Evolutionary conservation across 2,797 vertebrate species (phyloP).

Genomic region (Centroberyx gerrardi): DNA sequence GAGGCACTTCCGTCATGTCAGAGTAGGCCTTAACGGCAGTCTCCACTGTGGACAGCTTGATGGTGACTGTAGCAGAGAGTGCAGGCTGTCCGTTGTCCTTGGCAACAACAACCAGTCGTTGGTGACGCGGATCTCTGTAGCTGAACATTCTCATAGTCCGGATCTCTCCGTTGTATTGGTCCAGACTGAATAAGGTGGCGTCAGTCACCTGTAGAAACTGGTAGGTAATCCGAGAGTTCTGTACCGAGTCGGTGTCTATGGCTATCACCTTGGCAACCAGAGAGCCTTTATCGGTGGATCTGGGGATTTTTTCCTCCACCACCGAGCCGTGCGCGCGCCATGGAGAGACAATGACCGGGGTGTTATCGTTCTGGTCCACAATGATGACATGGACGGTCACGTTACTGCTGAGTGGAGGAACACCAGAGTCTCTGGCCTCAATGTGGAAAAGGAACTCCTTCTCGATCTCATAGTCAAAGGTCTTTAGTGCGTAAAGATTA

Average conservation of each 20-base stretch:
- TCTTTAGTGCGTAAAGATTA: slow-evolving; percentile 68
- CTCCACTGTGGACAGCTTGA: slow-evolving; percentile 64
- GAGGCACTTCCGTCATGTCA: slow-evolving; percentile 44
- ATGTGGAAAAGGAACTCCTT: slow-evolving; percentile 69
- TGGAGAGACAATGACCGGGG: slow-evolving; percentile 66
- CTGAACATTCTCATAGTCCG: slow-evolving; percentile 67
- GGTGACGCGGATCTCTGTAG: slow-evolving; percentile 58
- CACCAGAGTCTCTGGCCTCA: slow-evolving; percentile 68
- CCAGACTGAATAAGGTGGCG: slow-evolving; percentile 62
- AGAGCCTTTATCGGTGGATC: slow-evolving; percentile 67
- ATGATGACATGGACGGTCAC: slow-evolving; percentile 64
- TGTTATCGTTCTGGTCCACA: slow-evolving; percentile 73
- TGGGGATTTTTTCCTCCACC: slow-evolving; percentile 62
- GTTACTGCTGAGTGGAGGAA: slow-evolving; percentile 65
- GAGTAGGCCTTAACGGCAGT: slow-evolving; percentile 47
- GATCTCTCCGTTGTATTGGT: slow-evolving; percentile 69
- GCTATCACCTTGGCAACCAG: slow-evolving; percentile 71
- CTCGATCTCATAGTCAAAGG: slow-evolving; percentile 74
- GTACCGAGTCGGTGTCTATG: slow-evolving; percentile 64
- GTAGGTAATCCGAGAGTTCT: slow-evolving; percentile 65
- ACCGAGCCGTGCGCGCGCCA: slow-evolving; percentile 63
- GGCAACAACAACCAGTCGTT: slow-evolving; percentile 58
- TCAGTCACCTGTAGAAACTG: slow-evolving; percentile 64
- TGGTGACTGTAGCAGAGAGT: slow-evolving; percentile 66
- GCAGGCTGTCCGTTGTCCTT: slow-evolving; percentile 68